Conservation (phyloP, 2,113 vertebrate species). For the Arvicanthis niloticus region DNA sequence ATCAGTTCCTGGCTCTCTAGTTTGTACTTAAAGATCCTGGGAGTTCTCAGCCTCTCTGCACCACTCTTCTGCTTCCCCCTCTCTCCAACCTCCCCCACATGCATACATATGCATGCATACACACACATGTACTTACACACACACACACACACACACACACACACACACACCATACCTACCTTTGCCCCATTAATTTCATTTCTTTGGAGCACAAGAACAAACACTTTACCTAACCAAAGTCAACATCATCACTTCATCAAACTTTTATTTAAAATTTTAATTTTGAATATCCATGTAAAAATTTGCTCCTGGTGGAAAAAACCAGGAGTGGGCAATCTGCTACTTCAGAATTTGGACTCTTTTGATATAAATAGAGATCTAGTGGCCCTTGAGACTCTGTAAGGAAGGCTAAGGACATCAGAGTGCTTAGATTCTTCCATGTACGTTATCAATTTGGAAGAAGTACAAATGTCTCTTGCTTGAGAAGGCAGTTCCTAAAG, state of each 20-base stretch:
- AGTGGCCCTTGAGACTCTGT: neutral
- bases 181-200: neutral
- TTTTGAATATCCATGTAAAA: conserved; percentile 25
- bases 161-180: neutral
- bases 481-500: neutral
- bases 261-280: neutral
- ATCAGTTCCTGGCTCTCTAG: neutral
- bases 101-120: neutral
- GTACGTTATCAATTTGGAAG: neutral
- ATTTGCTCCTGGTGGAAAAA: neutral
- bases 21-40: neutral
- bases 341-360: neutral
- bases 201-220: neutral
- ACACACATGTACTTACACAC: neutral
- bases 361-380: neutral
- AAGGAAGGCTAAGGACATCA: neutral
- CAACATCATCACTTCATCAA: neutral
- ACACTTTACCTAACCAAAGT: neutral
- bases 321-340: neutral
- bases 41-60: neutral
- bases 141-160: neutral
- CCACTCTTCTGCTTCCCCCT: neutral
- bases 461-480: neutral
- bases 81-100: neutral
- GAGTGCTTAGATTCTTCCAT: no score